A percentile compares a stretch with the other conserved stretches of the same genome.
phyloP scores from a whole-genome alignment of 2,888 invertebrate genomes.

The Leptinotarsa peninsularis region DNA sequence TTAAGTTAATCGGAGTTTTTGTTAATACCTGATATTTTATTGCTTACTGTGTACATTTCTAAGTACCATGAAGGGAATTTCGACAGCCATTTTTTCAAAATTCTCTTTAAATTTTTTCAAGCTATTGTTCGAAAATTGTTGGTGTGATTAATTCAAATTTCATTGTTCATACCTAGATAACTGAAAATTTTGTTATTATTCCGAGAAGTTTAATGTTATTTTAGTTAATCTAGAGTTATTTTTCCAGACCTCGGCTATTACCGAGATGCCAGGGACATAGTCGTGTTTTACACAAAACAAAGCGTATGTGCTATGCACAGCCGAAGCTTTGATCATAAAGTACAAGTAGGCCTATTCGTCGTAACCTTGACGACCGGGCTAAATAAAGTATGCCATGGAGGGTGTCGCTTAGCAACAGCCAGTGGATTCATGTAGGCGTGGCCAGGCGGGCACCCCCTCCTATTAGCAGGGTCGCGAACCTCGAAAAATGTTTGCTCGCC shows the following conservation, averaged over 20 bases:
- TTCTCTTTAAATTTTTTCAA: too few species aligned
- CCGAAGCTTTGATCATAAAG: not conserved
- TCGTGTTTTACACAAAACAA: not conserved
- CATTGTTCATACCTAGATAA: too few species aligned
- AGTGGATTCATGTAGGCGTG: slow-evolving; percentile 54
- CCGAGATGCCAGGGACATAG: not conserved
- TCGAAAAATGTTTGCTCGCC: slow-evolving; percentile 24
- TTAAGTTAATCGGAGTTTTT: too few species aligned
- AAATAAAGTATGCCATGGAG: slow-evolving; percentile 56
- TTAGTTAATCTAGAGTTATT: not conserved
- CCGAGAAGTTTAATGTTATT: too few species aligned
- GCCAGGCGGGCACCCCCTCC: slow-evolving; percentile 46
- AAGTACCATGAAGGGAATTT: too few species aligned
- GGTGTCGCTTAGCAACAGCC: slow-evolving; percentile 57
- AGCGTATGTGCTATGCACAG: slow-evolving; percentile 9
- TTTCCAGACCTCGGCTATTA: not conserved
- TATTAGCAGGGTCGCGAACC: slow-evolving; percentile 48
- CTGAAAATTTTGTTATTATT: too few species aligned
- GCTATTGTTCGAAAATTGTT: too few species aligned
- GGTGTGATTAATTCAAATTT: too few species aligned
- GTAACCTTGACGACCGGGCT: slow-evolving; percentile 56
- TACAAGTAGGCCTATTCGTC: slow-evolving; percentile 42
- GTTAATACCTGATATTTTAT: too few species aligned
- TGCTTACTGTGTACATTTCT: too few species aligned
- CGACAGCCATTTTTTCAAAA: too few species aligned